Evolutionary conservation across 2,888 invertebrate species (phyloP).

Genomic region (Calliopum simillimum): DNA sequence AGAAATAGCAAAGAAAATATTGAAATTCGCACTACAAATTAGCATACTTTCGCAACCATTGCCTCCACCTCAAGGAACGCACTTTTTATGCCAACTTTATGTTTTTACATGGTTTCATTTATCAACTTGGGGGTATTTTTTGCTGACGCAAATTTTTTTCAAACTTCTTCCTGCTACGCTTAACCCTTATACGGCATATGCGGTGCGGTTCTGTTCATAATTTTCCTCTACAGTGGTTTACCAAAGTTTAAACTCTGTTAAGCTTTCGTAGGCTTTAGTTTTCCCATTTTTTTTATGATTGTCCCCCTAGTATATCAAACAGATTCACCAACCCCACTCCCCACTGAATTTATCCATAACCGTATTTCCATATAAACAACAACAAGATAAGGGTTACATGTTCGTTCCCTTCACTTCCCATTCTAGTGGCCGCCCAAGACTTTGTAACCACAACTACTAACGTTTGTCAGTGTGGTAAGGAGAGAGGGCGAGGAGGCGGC

Average conservation of each 20-base stretch:
- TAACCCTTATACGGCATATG: not conserved
- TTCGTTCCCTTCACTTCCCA: no score
- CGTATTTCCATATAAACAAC: no score
- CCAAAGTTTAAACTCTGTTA: no score
- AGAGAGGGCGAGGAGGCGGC: not conserved
- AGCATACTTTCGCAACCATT: not conserved
- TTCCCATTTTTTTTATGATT: no score
- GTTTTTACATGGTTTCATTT: not conserved
- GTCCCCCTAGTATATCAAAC: no score
- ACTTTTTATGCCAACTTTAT: not conserved
- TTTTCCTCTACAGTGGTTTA: not conserved
- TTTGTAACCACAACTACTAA: slow-evolving; percentile 2
- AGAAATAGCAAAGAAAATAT: no score
- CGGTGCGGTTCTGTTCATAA: not conserved
- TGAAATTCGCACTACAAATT: slow-evolving; percentile 11
- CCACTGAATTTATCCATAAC: no score
- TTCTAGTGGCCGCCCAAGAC: no score
- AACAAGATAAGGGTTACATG: no score
- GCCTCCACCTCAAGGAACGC: no score
- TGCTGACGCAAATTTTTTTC: not conserved
- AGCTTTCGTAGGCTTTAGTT: no score
- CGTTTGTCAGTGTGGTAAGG: not conserved
- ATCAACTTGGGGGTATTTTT: not conserved
- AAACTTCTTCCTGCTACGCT: not conserved
- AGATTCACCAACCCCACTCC: no score